Evolutionary conservation across 92 coral and sea anemone species (phyloP), one percentile per base, ranked within the genome.

Genomic region (Diadumene lineata): DNA sequence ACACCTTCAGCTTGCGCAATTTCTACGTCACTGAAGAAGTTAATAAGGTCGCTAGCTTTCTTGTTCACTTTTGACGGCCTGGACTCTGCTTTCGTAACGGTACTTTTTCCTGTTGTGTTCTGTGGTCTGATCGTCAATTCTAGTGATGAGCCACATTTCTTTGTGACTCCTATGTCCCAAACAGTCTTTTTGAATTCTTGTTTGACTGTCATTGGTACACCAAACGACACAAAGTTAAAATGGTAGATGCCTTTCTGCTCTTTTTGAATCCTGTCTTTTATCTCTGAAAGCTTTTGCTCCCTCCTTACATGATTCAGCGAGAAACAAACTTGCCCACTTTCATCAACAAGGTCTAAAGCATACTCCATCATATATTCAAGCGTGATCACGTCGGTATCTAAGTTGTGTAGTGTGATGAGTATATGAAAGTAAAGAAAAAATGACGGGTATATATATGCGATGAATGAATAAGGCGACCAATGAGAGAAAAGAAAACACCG

Each of bases 1-100:
- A 2, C 11, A 18, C 44, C 78, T 2, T 0, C 38, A 13, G 77
- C 83, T 11, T 24, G 27, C n/a, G 22, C 38, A 22, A 79, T 61
- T 1, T 48, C 77, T 0, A 23, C 67, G 28, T 79, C 56, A 24
- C 2, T 11, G 53, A 15, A 79, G 1, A 32, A 0, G 29, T 31
- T 79, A 8, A 53, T 8, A 2, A 2, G 9, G 60, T 53, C 60
- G 25, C 60, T 53, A 16, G 9, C n/a, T 53, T 53, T 53, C 25
- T 4, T 23, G 8, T 53, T 53, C 60, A 8, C n/a, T 53, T 11
- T 22, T 11, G 18, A 8, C 8, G 60, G 60, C 60, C n/a, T 23
- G 60, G 8, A 16, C 3, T 16, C n/a, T 53, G n/a, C 7, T 53
- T 2, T 16, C 9, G 25, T 4, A 53, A 16, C 60, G 9, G 60